Base-by-base conservation (phyloP, 2,888 invertebrate genomes). In the Catocala nupta region DNA sequence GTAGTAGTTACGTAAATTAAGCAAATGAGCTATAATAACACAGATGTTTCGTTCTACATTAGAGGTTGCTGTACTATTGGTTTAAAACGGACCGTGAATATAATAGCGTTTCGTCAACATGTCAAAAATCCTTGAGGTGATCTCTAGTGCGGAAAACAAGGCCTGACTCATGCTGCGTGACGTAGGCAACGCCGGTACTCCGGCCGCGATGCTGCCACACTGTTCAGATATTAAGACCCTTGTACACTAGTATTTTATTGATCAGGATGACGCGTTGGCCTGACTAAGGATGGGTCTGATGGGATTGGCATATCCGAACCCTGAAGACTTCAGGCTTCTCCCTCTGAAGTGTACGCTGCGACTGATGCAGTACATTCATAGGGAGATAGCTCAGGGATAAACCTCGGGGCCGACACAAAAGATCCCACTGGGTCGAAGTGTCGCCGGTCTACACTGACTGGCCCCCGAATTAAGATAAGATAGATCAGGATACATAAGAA, bases 111-210 rank as follows among this genome's bases (percentile, higher is more conserved):
- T 68, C 44, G 55, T 71, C 65, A 68, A 67, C 65, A 77, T 64
- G 63, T 65, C 65, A 10, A 55, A 63, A 66, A 81, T 78, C 88
- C 88, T 88, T 88, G 88, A 86, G 70, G 78, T 72, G 80, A 77
- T 83, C 82, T 82, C 77, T 76, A 79, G 81, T 77, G 81, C 80
- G 84, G 84, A 82, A 86, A 86, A 86, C 84, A 80, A 79, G 73
- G 65, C 55, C 70, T 84, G 86, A 85, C 57, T 83, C 81, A 81
- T 74, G 12, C 34, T 6, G 10, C 36, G 63, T 77, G 78, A 78
- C 67, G 76, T 72, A 53, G 59, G 1, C 48, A 44, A 6, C 52
- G 49, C 50, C 13, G 51, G 51, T 49, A 45, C 53, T 51, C 25
- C 43, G 13, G 11, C 36, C 7, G 42, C 56, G 34, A 12, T 5